These are phyloP conservation scores for Eremophila alpestris DNA, from an alignment of 2,797 vertebrate genomes.

Conservation along the genomic window DNA sequence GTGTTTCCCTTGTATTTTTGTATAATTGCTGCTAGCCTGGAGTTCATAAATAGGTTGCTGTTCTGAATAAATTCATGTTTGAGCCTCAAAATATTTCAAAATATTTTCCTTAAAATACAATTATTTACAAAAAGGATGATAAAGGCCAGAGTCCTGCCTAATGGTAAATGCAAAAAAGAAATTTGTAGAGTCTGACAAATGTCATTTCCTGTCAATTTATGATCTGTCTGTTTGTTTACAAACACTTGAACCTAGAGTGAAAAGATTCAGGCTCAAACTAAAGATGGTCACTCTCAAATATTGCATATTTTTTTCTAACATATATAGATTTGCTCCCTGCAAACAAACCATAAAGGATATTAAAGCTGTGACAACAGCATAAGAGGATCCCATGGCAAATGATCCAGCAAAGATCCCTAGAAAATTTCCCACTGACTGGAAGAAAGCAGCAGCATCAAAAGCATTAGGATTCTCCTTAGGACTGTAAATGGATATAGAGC, in stretches of 20 bases:
- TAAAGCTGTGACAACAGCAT: constrained; percentile 84
- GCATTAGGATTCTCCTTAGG: constrained; percentile 77
- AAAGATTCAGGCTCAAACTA: not conserved
- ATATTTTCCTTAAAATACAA: not conserved
- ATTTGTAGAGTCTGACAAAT: not conserved
- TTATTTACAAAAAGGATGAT: not conserved
- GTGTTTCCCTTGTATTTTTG: not conserved
- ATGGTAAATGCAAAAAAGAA: not conserved
- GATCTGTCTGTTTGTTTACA: not conserved
- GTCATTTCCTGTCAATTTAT: not conserved
- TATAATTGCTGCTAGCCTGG: not conserved
- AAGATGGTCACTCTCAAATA: not conserved
- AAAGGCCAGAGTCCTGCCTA: not conserved
- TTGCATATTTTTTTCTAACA: not conserved
- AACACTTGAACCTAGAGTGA: not conserved
- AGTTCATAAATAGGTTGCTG: not conserved
- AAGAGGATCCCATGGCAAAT: constrained; percentile 82
- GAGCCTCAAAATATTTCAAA: not conserved
- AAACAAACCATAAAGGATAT: constrained; percentile 83
- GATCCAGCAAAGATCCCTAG: constrained; percentile 83
- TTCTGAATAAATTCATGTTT: not conserved
- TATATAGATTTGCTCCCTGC: not conserved
- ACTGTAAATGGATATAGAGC: constrained; percentile 84
- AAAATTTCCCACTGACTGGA: constrained; percentile 84
- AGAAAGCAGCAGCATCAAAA: constrained; percentile 79